Percentiles rank a stretch among this genome's conserved stretches.
phyloP scores from a whole-genome alignment of 1,140 invertebrate genomes.

The Eueides isabella region DNA sequence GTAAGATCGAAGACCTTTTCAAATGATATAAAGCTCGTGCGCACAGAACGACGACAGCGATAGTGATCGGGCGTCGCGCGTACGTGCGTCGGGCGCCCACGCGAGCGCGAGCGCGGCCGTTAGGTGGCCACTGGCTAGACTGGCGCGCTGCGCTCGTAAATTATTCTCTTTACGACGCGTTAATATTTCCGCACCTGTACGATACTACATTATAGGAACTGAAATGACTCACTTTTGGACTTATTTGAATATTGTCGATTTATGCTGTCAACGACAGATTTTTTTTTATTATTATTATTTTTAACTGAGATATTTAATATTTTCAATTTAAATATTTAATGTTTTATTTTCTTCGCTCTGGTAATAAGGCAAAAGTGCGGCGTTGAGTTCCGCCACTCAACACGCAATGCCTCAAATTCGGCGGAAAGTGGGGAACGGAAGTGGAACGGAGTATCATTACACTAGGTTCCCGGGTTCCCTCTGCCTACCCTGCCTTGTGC shows the following conservation, averaged over 20 bases:
- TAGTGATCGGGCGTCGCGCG: neutral
- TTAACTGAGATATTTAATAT: too few relatives aligned
- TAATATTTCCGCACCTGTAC: conserved; percentile 27
- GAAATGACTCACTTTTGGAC: conserved; percentile 27
- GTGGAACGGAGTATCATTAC: too few relatives aligned
- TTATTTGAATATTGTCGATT: conserved; percentile 11
- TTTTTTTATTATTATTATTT: neutral
- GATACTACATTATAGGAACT: conserved; percentile 12
- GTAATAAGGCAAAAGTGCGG: too few relatives aligned
- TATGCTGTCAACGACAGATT: neutral
- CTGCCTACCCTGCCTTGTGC: too few relatives aligned
- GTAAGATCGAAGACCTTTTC: conserved; percentile 13
- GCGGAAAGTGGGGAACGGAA: too few relatives aligned
- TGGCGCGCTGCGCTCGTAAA: neutral
- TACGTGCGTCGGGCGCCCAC: neutral
- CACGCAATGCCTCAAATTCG: too few relatives aligned
- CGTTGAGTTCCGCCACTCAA: too few relatives aligned
- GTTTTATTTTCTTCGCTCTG: too few relatives aligned
- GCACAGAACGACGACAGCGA: neutral
- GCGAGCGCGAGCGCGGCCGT: neutral
- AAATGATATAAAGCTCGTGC: conserved; percentile 10
- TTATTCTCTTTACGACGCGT: conserved; percentile 15
- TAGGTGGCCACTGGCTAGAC: neutral
- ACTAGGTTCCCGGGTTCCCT: too few relatives aligned
- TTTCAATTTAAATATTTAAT: too few relatives aligned